Evolutionary conservation across 2,113 vertebrate genomes (phyloP).

Genomic region (Craseonycteris thonglongyai): DNA sequence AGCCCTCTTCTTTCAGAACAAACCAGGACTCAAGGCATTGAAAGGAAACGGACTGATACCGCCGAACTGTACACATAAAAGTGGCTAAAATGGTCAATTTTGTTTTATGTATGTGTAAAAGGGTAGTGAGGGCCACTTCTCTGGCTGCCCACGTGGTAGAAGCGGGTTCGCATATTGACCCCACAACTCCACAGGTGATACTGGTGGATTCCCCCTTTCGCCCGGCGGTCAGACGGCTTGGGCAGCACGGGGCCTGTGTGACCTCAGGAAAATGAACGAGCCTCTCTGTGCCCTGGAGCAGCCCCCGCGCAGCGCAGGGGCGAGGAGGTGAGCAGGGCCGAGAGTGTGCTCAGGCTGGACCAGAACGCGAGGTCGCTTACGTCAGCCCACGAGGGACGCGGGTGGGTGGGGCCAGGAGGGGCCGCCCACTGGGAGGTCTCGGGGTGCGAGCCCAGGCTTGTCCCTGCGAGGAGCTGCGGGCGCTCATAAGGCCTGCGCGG

Average conservation of each 20-base stretch:
- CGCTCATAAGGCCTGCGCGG: neutral
- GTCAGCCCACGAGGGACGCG: neutral
- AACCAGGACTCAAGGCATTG: neutral
- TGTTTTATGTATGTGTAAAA: too few species aligned
- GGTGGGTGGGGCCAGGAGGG: neutral
- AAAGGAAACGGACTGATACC: neutral
- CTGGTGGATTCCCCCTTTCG: neutral
- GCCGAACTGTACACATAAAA: neutral
- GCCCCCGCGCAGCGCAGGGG: too few species aligned
- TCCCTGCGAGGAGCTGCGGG: neutral
- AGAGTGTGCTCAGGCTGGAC: too few species aligned
- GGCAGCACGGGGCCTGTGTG: neutral
- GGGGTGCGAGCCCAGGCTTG: too few species aligned
- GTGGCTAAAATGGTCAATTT: neutral
- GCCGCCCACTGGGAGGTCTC: neutral
- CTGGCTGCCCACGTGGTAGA: neutral
- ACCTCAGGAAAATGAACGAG: neutral
- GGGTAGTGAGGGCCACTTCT: neutral
- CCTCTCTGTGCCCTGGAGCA: neutral
- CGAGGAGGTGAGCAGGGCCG: too few species aligned
- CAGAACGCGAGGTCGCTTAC: too few species aligned
- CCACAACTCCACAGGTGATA: too few species aligned
- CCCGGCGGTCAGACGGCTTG: neutral
- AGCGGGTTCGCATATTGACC: neutral
- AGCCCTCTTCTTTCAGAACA: neutral